Evolutionary conservation across 2,888 invertebrate genomes (phyloP).

Genomic region (Drosophila vallismaia): DNA sequence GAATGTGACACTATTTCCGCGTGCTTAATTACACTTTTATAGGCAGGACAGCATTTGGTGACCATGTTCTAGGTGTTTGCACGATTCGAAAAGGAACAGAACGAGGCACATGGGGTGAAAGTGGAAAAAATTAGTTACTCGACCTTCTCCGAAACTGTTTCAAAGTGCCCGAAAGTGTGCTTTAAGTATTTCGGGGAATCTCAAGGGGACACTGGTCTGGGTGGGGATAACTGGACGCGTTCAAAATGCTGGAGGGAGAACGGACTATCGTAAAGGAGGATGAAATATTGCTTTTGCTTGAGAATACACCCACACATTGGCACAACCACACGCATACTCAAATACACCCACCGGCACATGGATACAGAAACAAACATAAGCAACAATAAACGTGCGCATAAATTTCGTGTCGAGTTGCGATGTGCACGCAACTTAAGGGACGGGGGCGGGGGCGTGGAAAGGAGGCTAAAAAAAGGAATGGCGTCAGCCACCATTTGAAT

Average conservation of each 20-base stretch:
- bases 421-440: slow-evolving; percentile 44
- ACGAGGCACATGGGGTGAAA: slow-evolving; percentile 68
- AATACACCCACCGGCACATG: slow-evolving; percentile 3
- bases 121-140: slow-evolving; percentile 67
- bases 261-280: slow-evolving; percentile 47
- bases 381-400: slow-evolving; percentile 66
- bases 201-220: slow-evolving; percentile 9
- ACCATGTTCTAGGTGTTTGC: slow-evolving; percentile 1
- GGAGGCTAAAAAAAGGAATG: slow-evolving; percentile 58
- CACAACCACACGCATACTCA: slow-evolving; percentile 5
- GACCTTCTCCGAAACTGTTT: background rate
- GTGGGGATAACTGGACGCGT: slow-evolving; percentile 38
- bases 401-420: slow-evolving; percentile 53
- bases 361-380: slow-evolving; percentile 30
- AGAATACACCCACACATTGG: slow-evolving; percentile 27
- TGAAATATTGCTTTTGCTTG: slow-evolving; percentile 53
- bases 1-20: slow-evolving; percentile 74
- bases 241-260: slow-evolving; percentile 30
- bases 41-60: slow-evolving; percentile 10
- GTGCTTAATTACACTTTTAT: slow-evolving; percentile 75
- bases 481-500: slow-evolving; percentile 79
- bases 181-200: slow-evolving; percentile 34
- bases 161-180: slow-evolving; percentile 33
- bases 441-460: background rate
- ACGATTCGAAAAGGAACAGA: background rate